Base-by-base conservation (phyloP, 1,140 invertebrate species). In the Leptopilina boulardi region DNA sequence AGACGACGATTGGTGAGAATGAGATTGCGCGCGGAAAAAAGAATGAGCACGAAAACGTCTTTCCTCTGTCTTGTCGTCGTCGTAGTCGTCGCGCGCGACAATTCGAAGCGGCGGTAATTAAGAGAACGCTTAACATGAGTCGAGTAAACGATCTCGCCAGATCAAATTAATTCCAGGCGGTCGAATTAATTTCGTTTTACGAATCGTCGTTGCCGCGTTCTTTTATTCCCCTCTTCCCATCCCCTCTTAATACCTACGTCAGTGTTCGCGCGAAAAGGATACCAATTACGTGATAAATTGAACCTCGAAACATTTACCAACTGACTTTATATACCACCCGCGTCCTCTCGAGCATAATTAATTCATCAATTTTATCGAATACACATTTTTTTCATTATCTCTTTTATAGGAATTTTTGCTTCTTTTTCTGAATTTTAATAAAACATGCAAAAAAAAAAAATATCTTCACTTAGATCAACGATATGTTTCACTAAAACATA, bases 131-230 rank as follows among this genome's bases (percentile, higher is more conserved):
- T 54, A 41, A 73, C 71, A n/a, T 13, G 59, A 30, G 73, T 73
- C 47, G 54, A 44, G 21, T 75, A 78, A 81, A 76, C 75, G 75
- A 75, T 77, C 26, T 51, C 70, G 59, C 71, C 75, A 73, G 74
- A 81, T 78, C 73, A 77, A 79, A 81, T 81, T 79, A 81, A 81
- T 81, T 81, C 73, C 77, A 74, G 41, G 71, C 76, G 71, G 76
- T 79, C 75, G 38, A 74, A 79, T 78, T 82, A 78, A 80, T 79
- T 80, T 77, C 74, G 26, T 23, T 30, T 26, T 42, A 70, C 13
- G 56, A 77, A 51, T 66, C 41, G 72, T 59, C 70, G 56, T 51
- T 34, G n/a, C n/a, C n/a, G n/a, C n/a, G 76, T 66, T 66, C 59
- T 30, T 66, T 51, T 51, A 51, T 44, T 21, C 21, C 10, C 34